phyloP scores from a whole-genome alignment of 2,888 invertebrate species.

The Meiosimyza platycephala region DNA sequence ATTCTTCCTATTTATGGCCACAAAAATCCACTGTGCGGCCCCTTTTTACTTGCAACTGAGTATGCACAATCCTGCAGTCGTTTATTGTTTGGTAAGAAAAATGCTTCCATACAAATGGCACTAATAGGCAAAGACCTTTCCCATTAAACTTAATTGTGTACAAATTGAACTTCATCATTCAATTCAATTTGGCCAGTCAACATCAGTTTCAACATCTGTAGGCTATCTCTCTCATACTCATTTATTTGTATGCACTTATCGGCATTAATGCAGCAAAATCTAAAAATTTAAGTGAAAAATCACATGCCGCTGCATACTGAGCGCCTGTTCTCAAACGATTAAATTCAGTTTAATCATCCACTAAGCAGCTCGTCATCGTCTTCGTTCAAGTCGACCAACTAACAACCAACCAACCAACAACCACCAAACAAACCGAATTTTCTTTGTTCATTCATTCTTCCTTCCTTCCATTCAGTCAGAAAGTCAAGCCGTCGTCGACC shows the following conservation, averaged over 20 bases:
- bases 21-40: too few species aligned
- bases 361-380: slow-evolving; percentile 53
- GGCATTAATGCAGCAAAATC: neutral
- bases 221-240: neutral
- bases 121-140: too few species aligned
- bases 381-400: slow-evolving; percentile 38
- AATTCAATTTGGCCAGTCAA: neutral
- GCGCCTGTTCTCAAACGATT: slow-evolving; percentile 68
- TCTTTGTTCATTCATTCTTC: neutral
- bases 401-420: slow-evolving; percentile 3
- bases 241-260: neutral
- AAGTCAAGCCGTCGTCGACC: neutral
- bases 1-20: too few species aligned
- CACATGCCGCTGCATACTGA: slow-evolving; percentile 48
- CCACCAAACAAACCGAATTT: slow-evolving; percentile 6
- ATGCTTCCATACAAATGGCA: too few species aligned
- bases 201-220: neutral
- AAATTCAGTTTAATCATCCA: slow-evolving; percentile 68
- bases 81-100: too few species aligned
- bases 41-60: too few species aligned
- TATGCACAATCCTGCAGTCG: too few species aligned
- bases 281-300: slow-evolving; percentile 38
- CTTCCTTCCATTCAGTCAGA: neutral
- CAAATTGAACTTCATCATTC: neutral
- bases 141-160: neutral